Evolutionary conservation across 2,113 vertebrate genomes (phyloP).

Genomic region (Ammodytes marinus): DNA sequence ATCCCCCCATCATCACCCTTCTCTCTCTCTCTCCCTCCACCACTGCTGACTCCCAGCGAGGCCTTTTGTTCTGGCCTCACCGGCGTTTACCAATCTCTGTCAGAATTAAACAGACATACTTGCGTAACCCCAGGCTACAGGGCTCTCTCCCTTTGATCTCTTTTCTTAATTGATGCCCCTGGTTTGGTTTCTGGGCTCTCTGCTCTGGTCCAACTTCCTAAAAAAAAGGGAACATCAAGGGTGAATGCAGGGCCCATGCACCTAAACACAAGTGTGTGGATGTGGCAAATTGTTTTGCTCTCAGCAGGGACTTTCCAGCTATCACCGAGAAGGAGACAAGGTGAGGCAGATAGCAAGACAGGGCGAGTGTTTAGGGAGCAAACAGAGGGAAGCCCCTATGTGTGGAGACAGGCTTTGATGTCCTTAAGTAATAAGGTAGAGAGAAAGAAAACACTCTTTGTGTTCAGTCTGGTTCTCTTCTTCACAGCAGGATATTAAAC

Average conservation of each 20-base stretch:
- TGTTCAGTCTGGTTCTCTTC: slow-evolving; percentile 51
- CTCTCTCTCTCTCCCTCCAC: slow-evolving; percentile 23
- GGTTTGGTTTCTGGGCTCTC: slow-evolving; percentile 63
- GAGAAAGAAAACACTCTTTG: slow-evolving; percentile 53
- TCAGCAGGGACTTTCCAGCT: slow-evolving; percentile 44
- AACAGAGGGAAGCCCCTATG: slow-evolving; percentile 48
- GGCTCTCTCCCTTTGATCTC: slow-evolving; percentile 64
- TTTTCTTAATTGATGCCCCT: slow-evolving; percentile 50
- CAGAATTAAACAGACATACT: slow-evolving; percentile 71
- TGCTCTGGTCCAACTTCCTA: slow-evolving; percentile 38
- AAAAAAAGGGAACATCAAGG: slow-evolving; percentile 42
- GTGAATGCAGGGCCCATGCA: slow-evolving; percentile 20
- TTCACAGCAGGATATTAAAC: slow-evolving; percentile 62
- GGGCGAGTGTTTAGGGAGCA: slow-evolving; percentile 55
- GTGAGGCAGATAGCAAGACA: slow-evolving; percentile 42
- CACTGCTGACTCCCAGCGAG: slow-evolving; percentile 56
- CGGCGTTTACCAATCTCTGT: slow-evolving; percentile 66
- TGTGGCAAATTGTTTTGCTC: slow-evolving; percentile 59
- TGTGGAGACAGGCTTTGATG: slow-evolving; percentile 59
- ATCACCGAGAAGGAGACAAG: slow-evolving; percentile 39
- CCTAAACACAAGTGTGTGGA: slow-evolving; percentile 50
- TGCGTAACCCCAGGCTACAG: slow-evolving; percentile 69
- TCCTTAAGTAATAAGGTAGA: slow-evolving; percentile 65
- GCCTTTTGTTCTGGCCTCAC: slow-evolving; percentile 67
- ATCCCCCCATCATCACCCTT: slow-evolving; percentile 36